Evolutionary conservation across 2,797 vertebrate genomes (phyloP), one percentile per base, ranked within the genome.

Genomic region (Austrolebias charrua): DNA sequence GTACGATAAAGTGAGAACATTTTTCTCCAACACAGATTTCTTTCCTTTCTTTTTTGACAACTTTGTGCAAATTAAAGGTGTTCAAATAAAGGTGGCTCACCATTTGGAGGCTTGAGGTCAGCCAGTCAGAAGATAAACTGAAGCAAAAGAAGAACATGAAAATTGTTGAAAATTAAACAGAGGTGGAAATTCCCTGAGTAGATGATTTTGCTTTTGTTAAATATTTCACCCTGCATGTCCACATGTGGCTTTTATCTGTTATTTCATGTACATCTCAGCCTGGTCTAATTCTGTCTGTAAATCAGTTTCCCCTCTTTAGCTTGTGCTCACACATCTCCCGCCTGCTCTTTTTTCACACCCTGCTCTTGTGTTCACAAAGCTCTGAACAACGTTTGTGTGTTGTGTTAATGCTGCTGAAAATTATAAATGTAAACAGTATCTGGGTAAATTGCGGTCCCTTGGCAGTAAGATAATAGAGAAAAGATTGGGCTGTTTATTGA

Each of bases 331-430:
- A n/a, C 53, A 14, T 19, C 49, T 35, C 59, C 60, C 38, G 59
- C 60, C 52, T 1, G 33, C 71, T 58, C 33, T 51, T 18, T 60
- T 40, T 63, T 73, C 24, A 2, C 54, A 16, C 50, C 57, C 66
- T 60, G 52, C 69, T 73, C 62, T 61, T 14, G 60, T 59, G 57
- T 71, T 76, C 75, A 45, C 48, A 20, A 20, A 18, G 10, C 16
- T 55, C 46, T 81, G 64, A 81, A 59, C 67, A 55, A 49, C 76
- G 20, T 45, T 81, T 80, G 69, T 81, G 79, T n/a, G 0, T 35
- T n/a, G 50, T 60, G 71, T 69, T 85, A 78, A 83, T 79, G 80
- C 71, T 69, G 75, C 70, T 77, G 79, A 86, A 75, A 86, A 88
- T 88, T 81, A 82, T 79, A 75, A 66, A 69, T 79, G 73, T 81